Base-by-base conservation (phyloP, 1,140 invertebrate genomes). In the Lepidotrigona ventralis region DNA sequence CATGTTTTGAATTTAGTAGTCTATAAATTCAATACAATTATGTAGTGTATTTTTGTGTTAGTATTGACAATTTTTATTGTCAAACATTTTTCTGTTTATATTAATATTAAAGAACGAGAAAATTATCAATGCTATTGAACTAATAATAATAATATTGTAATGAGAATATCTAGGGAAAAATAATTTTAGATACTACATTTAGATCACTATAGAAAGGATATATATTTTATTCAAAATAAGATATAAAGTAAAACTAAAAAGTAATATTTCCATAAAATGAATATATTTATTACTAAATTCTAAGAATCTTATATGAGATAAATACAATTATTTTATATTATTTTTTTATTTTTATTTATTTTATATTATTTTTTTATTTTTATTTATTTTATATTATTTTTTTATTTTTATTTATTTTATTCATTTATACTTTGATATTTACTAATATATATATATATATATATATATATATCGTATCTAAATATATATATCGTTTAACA, bases 21-120 rank as follows among this genome's bases (percentile, higher is more conserved):
- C 56, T 74, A 74, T 23, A 76, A 76, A 46, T 29, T 12, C 74
- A 29, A 9, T 46, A 76, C 21, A 56, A 76, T 68, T 68, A 4
- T 39, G n/a, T 19, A 68, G 29, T 39, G 39, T 54, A 79, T 39
- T 69, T 56, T 56, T 69, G 4, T 77, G 66, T 21, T 29, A 53
- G 66, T 66, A 23, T 54, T 26, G 21, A 51, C 39, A 51, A 76
- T 21, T 33, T 54, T 54, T 68, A 14, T 64, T 64, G 63, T 29
- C 63, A 29, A 17, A 64, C 15, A 17, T 6, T 29, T 64, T 64
- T 64, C 63, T 54, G 2, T 77, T 8, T 29, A 17, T 66, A 29
- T 46, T 46, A 46, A 8, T 66, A 60, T 12, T 5, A 26, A 26
- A 72, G 15, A 26, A 53, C 14, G 23, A 39, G 1, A 72, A 17